phyloP scores from a whole-genome alignment of 2,113 vertebrate genomes.

The Pygathrix nemaeus region DNA sequence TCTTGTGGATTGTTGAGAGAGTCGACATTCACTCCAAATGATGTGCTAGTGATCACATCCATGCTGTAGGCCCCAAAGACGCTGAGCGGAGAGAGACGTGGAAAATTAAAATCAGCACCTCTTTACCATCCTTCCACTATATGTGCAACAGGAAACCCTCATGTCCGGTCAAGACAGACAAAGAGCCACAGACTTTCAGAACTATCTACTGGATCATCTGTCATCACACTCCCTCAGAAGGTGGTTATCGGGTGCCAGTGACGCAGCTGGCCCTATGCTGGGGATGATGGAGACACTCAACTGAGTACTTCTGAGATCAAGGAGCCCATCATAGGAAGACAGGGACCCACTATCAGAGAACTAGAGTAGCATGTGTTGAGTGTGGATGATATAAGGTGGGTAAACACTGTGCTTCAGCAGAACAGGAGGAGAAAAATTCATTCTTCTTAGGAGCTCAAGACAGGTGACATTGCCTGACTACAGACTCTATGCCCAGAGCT shows the following conservation, averaged over 20 bases:
- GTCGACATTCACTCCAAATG: slow-evolving; percentile 91
- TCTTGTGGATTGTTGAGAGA: slow-evolving; percentile 91
- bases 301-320: not conserved
- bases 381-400: rapidly evolving
- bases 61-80: slow-evolving; percentile 91
- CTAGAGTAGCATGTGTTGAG: not conserved
- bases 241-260: not conserved
- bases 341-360: not conserved
- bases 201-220: not conserved
- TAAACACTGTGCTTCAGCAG: not conserved
- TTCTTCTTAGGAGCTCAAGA: not conserved
- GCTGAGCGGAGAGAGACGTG: slow-evolving; percentile 67
- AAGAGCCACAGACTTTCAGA: not conserved
- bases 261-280: rapidly evolving
- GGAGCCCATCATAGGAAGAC: not conserved
- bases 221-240: not conserved
- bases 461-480: not conserved
- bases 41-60: slow-evolving; percentile 89
- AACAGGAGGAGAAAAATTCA: too few relatives aligned
- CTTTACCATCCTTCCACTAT: not conserved
- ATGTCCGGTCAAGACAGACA: not conserved
- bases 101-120: too few relatives aligned
- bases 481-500: not conserved
- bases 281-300: too few relatives aligned
- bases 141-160: rapidly evolving